phyloP scores from a whole-genome alignment of 2,113 vertebrate species.

The Apistogramma diplotaenia region DNA sequence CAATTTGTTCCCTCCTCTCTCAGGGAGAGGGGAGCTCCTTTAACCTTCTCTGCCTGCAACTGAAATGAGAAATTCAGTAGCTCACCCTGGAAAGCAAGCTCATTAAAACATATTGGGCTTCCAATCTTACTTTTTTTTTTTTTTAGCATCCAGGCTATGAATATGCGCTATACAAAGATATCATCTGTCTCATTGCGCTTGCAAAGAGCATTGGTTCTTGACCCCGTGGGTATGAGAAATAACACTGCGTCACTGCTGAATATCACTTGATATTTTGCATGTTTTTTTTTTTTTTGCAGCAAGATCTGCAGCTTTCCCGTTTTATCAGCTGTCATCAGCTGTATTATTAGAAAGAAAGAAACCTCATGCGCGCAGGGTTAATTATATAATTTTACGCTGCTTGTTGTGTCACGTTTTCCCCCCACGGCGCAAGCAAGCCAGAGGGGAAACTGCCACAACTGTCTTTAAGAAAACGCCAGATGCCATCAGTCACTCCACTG shows the following conservation, averaged over 20 bases:
- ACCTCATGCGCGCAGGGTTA: background rate
- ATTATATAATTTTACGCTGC: conserved; percentile 34
- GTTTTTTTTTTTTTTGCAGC: background rate
- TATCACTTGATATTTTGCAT: background rate
- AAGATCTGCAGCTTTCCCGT: background rate
- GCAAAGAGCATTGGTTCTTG: background rate
- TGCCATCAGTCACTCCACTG: conserved; percentile 30
- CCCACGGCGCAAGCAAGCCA: conserved; percentile 21
- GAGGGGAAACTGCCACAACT: conserved; percentile 22
- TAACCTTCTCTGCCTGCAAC: conserved; percentile 55
- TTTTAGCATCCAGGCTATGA: conserved; percentile 51
- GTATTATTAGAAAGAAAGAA: background rate
- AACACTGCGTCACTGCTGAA: background rate
- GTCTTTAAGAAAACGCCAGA: conserved; percentile 47
- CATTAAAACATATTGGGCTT: conserved; percentile 62
- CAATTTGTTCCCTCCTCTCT: background rate
- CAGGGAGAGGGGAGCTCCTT: conserved; percentile 29
- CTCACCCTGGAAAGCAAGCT: conserved; percentile 38
- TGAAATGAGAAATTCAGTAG: conserved; percentile 55
- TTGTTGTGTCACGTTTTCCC: conserved; percentile 23
- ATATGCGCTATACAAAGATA: conserved; percentile 57
- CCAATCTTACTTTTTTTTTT: conserved; percentile 32
- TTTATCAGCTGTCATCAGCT: background rate
- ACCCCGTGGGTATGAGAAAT: background rate
- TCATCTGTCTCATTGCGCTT: conserved; percentile 38